Evolutionary conservation across 2,113 vertebrate species (phyloP).

Genomic region (Ailuropoda melanoleuca): DNA sequence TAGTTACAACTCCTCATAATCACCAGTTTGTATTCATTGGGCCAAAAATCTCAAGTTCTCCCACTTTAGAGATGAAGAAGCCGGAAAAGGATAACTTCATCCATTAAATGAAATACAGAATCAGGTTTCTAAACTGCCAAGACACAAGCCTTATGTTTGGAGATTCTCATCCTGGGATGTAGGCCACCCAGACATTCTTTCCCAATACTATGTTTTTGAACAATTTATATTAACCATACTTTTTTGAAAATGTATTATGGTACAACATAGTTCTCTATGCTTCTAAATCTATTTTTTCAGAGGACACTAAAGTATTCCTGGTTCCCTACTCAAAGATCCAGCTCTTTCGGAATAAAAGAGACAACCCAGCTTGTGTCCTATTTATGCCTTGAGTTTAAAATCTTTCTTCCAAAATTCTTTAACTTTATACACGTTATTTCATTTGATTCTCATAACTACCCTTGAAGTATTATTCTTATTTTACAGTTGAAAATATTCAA

Average conservation of each 20-base stretch:
- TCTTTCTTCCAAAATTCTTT: background rate
- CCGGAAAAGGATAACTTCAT: constrained; percentile 18
- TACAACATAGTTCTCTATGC: background rate
- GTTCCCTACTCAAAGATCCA: background rate
- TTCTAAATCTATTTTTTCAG: background rate
- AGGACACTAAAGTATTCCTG: background rate
- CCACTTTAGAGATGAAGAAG: constrained; percentile 9
- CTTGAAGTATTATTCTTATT: constrained; percentile 3
- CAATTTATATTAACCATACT: background rate
- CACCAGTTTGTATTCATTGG: background rate
- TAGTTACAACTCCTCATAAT: constrained; percentile 1
- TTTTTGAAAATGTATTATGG: background rate
- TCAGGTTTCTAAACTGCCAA: constrained; percentile 13
- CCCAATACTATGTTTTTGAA: background rate
- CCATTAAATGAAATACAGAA: constrained; percentile 61
- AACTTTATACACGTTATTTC: background rate
- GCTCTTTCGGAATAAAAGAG: background rate
- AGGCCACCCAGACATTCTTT: constrained; percentile 51
- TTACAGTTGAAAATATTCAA: background rate
- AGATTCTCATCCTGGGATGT: constrained; percentile 12
- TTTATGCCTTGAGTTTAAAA: background rate
- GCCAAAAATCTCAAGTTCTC: background rate
- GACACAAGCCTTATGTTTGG: background rate
- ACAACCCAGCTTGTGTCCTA: background rate
- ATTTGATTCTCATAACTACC: background rate